A percentile compares a stretch with the other conserved stretches of the same genome.
These are phyloP conservation scores for Pseudonaja textilis DNA, from an alignment of 2,113 vertebrate genomes.

Conservation along the genomic window DNA sequence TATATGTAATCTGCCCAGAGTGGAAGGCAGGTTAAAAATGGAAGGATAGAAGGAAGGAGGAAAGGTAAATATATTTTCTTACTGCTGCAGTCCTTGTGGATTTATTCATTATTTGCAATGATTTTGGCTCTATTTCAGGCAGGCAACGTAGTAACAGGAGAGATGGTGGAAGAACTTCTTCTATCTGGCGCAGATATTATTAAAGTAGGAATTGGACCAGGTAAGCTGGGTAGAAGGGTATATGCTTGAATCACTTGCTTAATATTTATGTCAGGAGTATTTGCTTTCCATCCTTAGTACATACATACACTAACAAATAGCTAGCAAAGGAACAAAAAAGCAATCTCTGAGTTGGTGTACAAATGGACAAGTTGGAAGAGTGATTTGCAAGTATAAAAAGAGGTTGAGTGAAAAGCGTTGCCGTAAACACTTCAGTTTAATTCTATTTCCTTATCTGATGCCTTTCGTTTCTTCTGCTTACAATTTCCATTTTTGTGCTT, in stretches of 20 bases:
- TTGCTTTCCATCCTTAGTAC: not conserved
- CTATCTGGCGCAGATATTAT: slow-evolving; percentile 96
- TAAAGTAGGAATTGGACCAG: slow-evolving; percentile 98
- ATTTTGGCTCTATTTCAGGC: slow-evolving; percentile 76
- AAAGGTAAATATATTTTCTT: not conserved
- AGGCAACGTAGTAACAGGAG: slow-evolving; percentile 96
- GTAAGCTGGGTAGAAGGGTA: slow-evolving; percentile 64
- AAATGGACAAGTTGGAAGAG: not conserved
- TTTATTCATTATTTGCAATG: slow-evolving; percentile 28
- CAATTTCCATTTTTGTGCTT: not conserved
- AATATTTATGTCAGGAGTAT: not conserved
- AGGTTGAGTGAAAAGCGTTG: not conserved
- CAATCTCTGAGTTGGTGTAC: not conserved
- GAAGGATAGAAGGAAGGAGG: not conserved
- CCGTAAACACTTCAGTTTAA: not conserved
- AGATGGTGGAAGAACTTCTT: slow-evolving; percentile 99
- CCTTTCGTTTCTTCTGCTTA: not conserved
- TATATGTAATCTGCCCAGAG: not conserved
- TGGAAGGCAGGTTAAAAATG: not conserved
- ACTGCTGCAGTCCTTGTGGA: slow-evolving; percentile 10
- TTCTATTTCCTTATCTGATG: not conserved
- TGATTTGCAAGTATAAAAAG: not conserved
- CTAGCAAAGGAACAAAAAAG: not conserved
- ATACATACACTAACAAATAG: not conserved
- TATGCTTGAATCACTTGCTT: too few species aligned